Percentiles rank a stretch among this genome's conserved stretches.
These are phyloP conservation scores for Heliornis fulica DNA, from an alignment of 2,113 vertebrate species.

Conservation along the genomic window DNA sequence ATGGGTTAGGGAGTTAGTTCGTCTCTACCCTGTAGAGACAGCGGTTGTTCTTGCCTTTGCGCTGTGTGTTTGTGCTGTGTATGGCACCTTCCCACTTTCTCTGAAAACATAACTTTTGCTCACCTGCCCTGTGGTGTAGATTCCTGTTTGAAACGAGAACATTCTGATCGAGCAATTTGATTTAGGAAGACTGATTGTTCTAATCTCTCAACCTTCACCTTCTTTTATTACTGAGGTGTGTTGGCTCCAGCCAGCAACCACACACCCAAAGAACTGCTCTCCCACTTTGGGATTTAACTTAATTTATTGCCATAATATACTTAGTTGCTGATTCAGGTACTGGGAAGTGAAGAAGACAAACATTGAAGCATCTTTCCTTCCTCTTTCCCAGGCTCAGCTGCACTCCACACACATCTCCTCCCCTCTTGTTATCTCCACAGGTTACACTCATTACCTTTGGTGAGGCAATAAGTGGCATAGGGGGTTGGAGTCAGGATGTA, in stretches of 20 bases:
- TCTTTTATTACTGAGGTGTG: neutral
- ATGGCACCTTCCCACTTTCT: neutral
- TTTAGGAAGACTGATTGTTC: neutral
- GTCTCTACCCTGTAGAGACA: neutral
- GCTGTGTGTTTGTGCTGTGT: neutral
- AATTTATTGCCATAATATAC: neutral
- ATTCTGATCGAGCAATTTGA: neutral
- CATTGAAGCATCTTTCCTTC: constrained; percentile 4
- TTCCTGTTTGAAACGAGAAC: neutral
- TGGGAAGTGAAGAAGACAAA: neutral
- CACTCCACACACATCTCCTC: neutral
- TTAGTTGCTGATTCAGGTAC: neutral
- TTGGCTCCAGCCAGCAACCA: neutral
- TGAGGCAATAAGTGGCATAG: neutral
- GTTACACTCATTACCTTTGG: neutral
- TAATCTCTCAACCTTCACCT: neutral
- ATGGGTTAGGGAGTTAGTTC: neutral
- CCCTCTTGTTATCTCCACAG: neutral
- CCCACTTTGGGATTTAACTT: neutral
- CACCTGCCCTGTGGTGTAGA: neutral
- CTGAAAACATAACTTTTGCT: neutral
- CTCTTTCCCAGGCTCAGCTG: constrained; percentile 23
- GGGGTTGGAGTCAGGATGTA: neutral
- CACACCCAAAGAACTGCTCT: neutral
- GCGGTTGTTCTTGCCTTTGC: neutral